phyloP scores from a whole-genome alignment of 1,140 invertebrate genomes.

The Gryllus bimaculatus region DNA sequence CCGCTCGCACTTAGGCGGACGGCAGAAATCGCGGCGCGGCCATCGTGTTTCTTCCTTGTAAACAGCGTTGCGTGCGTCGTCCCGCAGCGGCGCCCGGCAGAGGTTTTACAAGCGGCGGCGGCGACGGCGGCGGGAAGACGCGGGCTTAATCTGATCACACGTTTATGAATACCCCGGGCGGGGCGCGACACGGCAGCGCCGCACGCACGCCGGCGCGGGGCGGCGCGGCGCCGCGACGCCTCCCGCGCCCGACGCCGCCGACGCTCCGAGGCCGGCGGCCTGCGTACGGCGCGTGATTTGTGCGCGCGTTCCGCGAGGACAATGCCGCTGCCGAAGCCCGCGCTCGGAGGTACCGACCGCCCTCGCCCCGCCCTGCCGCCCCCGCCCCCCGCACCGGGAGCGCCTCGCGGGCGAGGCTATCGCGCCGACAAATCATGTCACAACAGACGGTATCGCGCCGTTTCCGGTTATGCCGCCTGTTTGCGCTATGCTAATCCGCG shows the following conservation, averaged over 20 bases:
- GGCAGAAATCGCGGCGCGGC: background rate
- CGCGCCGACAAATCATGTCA: background rate
- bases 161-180: background rate
- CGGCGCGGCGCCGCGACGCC: too few species aligned
- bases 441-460: background rate
- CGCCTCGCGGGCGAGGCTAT: background rate
- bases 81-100: background rate
- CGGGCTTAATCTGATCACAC: conserved; percentile 3
- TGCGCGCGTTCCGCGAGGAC: background rate
- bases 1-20: background rate
- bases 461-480: background rate
- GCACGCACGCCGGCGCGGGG: background rate
- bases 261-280: too few species aligned
- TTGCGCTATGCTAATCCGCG: background rate
- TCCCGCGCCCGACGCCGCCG: too few species aligned
- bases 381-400: too few species aligned
- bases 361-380: too few species aligned
- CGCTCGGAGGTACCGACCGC: background rate
- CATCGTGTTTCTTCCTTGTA: conserved; percentile 4
- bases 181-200: background rate
- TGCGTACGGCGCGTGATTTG: too few species aligned
- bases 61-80: background rate
- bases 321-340: background rate
- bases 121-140: background rate
- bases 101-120: background rate